Conservation (phyloP, 2,888 invertebrate genomes). For the Erebia epiphron region DNA sequence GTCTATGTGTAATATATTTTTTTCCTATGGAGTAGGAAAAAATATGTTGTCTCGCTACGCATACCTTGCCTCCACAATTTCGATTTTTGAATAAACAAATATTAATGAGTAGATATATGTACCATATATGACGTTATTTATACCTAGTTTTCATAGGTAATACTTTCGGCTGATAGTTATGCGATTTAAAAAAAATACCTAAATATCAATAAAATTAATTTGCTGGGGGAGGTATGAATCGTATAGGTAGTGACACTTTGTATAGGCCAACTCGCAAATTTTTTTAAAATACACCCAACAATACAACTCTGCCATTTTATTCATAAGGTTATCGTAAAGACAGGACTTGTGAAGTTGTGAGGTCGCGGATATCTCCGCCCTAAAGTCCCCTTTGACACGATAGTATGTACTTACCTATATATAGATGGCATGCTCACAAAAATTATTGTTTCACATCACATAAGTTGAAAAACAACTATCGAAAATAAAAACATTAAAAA, state of each 20-base stretch:
- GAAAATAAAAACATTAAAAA: not conserved
- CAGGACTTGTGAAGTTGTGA: conserved; percentile 24
- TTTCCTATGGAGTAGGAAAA: too few species aligned
- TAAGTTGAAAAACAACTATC: not conserved
- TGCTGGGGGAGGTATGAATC: not conserved
- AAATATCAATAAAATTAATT: not conserved
- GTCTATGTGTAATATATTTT: conserved; percentile 2
- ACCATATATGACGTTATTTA: too few species aligned
- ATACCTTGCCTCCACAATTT: not conserved
- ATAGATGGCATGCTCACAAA: conserved; percentile 12
- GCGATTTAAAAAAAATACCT: not conserved
- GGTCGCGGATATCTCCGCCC: conserved; percentile 25
- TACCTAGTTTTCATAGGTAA: too few species aligned
- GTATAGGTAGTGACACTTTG: not conserved
- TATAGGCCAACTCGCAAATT: not conserved
- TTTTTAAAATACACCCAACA: not conserved
- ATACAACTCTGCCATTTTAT: conserved; percentile 6
- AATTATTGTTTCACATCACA: not conserved
- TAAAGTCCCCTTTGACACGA: conserved; percentile 17
- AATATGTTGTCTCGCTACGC: too few species aligned
- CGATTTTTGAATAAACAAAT: not conserved
- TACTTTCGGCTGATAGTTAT: too few species aligned
- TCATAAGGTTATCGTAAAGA: not conserved
- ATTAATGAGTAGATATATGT: too few species aligned
- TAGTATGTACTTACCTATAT: not conserved